Evolutionary conservation across 1,140 invertebrate species (phyloP).

Genomic region (Apis florea): DNA sequence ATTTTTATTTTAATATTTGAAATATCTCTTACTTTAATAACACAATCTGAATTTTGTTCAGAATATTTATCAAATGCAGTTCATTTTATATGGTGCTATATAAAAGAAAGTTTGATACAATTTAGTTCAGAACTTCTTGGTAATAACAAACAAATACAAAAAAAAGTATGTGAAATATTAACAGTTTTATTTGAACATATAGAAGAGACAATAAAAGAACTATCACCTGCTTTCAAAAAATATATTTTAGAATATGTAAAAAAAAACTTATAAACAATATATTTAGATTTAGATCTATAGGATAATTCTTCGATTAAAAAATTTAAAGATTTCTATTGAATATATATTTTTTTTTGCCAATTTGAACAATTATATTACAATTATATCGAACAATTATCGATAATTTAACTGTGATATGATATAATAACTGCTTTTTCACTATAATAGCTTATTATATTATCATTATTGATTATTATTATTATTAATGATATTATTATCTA

Average conservation of each 20-base stretch:
- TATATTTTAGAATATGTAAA: neutral
- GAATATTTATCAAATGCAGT: neutral
- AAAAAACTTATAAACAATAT: neutral
- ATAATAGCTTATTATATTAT: too few relatives aligned
- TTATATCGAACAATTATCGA: too few relatives aligned
- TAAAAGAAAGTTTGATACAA: constrained; percentile 25
- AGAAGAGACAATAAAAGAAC: neutral
- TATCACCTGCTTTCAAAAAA: constrained; percentile 15
- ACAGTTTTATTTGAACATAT: constrained; percentile 7
- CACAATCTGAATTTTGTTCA: neutral
- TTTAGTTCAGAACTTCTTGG: neutral
- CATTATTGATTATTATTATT: too few relatives aligned
- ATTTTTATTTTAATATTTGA: constrained; percentile 17
- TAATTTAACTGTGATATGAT: too few relatives aligned
- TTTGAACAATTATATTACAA: too few relatives aligned
- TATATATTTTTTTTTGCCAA: too few relatives aligned
- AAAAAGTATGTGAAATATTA: constrained; percentile 1
- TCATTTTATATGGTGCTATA: constrained; percentile 47
- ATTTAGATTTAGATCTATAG: too few relatives aligned
- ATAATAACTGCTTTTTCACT: too few relatives aligned
- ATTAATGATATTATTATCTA: too few relatives aligned
- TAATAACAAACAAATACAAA: neutral
- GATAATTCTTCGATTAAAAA: too few relatives aligned
- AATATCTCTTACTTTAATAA: constrained; percentile 3
- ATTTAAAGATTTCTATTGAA: too few relatives aligned